These are phyloP conservation scores for Chiridota heheva DNA, from an alignment of 35 echinoderm and acorn worm species.

Conservation along the genomic window DNA sequence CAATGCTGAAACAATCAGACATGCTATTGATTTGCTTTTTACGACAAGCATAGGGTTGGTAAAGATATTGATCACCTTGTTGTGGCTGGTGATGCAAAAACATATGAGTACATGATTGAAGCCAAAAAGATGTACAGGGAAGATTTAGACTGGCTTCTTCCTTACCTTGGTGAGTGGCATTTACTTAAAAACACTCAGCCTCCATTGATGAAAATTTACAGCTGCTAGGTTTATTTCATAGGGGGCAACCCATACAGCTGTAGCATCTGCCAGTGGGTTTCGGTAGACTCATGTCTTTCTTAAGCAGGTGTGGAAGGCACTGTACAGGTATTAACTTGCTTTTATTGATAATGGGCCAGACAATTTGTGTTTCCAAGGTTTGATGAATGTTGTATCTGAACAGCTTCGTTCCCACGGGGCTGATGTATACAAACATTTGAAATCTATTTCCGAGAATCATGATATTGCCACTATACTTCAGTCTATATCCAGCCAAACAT, in stretches of 20 bases:
- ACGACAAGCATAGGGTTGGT: constrained; percentile 8
- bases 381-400: no score
- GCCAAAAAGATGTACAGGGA: constrained; percentile 34
- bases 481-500: no score
- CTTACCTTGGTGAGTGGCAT: constrained; percentile 59
- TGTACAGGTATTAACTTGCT: no score
- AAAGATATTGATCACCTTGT: constrained; percentile 14
- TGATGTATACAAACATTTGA: no score
- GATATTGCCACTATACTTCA: no score
- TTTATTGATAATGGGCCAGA: no score
- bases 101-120: constrained; percentile 33
- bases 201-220: constrained; percentile 49
- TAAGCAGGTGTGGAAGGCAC: constrained; percentile 41
- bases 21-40: constrained; percentile 6
- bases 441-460: no score
- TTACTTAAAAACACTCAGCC: constrained; percentile 49
- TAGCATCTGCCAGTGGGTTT: constrained; percentile 24
- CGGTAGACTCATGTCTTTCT: constrained; percentile 37
- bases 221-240: constrained; percentile 30
- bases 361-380: no score
- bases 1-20: constrained; percentile 27
- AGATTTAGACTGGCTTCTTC: constrained; percentile 51
- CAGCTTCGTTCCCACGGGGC: no score
- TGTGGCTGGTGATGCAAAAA: constrained; percentile 59
- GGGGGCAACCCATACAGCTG: constrained; percentile 36